phyloP scores from a whole-genome alignment of 2,797 vertebrate species.

The Ptychadena robeensis region DNA sequence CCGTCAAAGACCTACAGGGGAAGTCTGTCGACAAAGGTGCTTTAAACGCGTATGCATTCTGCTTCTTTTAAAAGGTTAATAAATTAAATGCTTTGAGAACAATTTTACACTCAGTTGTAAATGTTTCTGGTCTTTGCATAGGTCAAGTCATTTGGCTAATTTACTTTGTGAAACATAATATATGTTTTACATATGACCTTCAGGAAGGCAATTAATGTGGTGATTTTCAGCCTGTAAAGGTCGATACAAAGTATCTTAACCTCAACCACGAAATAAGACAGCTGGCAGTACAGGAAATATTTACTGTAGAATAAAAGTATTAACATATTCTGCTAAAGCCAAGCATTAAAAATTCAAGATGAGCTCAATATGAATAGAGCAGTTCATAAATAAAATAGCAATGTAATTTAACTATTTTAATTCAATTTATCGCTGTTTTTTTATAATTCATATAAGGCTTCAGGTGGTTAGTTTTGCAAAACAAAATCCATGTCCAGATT shows the following conservation, averaged over 20 bases:
- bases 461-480: no score
- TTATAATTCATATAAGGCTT: no score
- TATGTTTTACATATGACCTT: conserved; percentile 61
- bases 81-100: conserved; percentile 29
- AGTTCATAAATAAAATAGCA: background rate
- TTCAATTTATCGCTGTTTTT: no score
- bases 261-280: conserved; percentile 35
- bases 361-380: background rate
- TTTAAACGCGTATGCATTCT: no score
- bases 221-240: conserved; percentile 54
- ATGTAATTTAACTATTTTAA: no score
- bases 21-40: no score
- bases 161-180: conserved; percentile 42
- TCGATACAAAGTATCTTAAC: conserved; percentile 32
- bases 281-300: conserved; percentile 1
- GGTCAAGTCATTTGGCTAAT: conserved; percentile 49
- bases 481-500: no score
- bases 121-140: conserved; percentile 46
- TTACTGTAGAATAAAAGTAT: conserved; percentile 30
- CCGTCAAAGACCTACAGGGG: no score
- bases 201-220: conserved; percentile 45
- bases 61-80: conserved; percentile 2
- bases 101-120: conserved; percentile 50
- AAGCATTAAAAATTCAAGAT: background rate
- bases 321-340: conserved; percentile 9